phyloP scores from a whole-genome alignment of 2,888 invertebrate genomes.

The Anorthoa munda region DNA sequence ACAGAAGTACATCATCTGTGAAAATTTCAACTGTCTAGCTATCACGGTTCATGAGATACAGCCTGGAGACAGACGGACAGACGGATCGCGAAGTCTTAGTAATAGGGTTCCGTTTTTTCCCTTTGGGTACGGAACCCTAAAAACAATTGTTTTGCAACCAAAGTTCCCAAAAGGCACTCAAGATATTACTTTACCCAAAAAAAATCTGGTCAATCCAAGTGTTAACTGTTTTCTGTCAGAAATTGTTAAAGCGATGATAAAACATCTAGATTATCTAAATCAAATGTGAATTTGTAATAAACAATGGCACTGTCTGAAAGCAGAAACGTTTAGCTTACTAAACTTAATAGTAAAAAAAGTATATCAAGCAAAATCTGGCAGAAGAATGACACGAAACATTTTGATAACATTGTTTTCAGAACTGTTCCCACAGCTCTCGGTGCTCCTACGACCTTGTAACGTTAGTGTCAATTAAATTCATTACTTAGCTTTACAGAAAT shows the following conservation, averaged over 20 bases:
- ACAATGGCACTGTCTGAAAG: constrained; percentile 15
- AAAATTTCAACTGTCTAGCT: too few species aligned
- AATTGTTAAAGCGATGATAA: not conserved
- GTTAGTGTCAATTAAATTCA: constrained; percentile 47
- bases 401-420: constrained; percentile 22
- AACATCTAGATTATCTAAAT: constrained; percentile 11
- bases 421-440: constrained; percentile 16
- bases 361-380: not conserved
- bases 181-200: not conserved
- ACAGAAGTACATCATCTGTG: too few species aligned
- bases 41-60: too few species aligned
- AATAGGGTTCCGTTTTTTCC: too few species aligned
- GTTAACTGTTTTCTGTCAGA: not conserved
- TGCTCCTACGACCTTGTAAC: constrained; percentile 11
- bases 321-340: constrained; percentile 10
- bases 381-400: constrained; percentile 18
- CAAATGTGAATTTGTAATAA: not conserved
- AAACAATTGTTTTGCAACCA: too few species aligned
- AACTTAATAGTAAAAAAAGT: not conserved
- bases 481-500: constrained; percentile 37
- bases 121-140: too few species aligned
- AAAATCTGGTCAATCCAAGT: not conserved
- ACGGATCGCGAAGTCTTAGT: too few species aligned
- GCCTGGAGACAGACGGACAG: too few species aligned
- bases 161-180: too few species aligned